Evolutionary conservation across 30 jellyfish, hydroid and myxozoan genomes (phyloP), one percentile per base, ranked within the genome.

Genomic region (Chrysaora quinquecirrha): DNA sequence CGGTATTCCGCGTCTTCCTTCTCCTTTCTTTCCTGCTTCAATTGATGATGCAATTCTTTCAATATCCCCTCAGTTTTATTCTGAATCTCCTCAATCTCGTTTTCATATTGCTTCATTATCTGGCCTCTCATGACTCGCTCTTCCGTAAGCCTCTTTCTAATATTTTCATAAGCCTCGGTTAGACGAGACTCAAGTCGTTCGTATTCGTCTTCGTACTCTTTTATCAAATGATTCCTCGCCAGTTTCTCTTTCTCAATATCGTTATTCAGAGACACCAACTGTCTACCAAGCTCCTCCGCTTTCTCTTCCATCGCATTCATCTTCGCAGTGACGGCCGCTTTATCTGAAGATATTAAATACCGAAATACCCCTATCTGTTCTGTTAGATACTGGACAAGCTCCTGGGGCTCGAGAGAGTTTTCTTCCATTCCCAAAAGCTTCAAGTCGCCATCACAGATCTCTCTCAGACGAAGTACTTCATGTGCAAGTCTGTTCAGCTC

Each of bases 71-170:
- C 64, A n/a, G 92, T 70, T 62, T 82, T 82, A 35, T 32, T 31
- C 56, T 82, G 92, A 65, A 82, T 67, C 11, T 82, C 92, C 21
- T 82, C 92, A 22, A 82, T 82, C 64, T 82, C 92, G 25, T 24
- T 21, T 69, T 82, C 92, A 27, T 82, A 82, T 47, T 82, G 92
- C 80, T 49, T 69, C 85, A 82, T 68, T 14, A 82, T 82, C 77
- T 82, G 76, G 1, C 80, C 85, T 30, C 92, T 21, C 76, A 82
- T 54, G 9, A 49, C 76, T 60, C 85, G 68, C 73, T 82, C 92
- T 69, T 82, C 92, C 78, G 28, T 69, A 73, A 82, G 80, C 84
- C 92, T 82, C 79, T 70, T 82, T 82, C 92, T 68, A 43, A 82
- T 82, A 75, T 29, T 71, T 33, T 82, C 92, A 54, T 82, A 70